Conservation (phyloP, 2,888 invertebrate genomes). For the Eucera pruinosa region DNA sequence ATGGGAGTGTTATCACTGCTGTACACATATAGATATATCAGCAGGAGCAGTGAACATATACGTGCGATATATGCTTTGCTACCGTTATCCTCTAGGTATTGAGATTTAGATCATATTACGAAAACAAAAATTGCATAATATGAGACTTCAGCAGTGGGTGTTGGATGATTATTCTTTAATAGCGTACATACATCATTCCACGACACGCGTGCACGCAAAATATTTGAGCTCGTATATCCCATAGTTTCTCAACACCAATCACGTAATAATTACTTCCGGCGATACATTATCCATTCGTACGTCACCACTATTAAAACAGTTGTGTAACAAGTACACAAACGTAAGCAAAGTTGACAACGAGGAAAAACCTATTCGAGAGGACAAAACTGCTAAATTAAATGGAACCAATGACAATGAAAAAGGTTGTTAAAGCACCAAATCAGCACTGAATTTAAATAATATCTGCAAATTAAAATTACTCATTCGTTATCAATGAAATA, state of each 20-base stretch:
- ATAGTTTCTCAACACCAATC: conserved; percentile 34
- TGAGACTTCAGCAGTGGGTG: conserved; percentile 16
- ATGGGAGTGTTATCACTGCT: not conserved
- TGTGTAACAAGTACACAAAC: conserved; percentile 14
- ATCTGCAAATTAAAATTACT: not conserved
- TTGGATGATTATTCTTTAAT: conserved; percentile 38
- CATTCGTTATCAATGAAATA: conserved; percentile 9
- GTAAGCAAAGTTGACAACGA: not conserved
- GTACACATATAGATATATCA: not conserved
- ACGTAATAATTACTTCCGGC: conserved; percentile 56
- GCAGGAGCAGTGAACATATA: not conserved
- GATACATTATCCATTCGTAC: conserved; percentile 15
- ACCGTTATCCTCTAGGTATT: not conserved
- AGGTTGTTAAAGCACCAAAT: too few relatives aligned
- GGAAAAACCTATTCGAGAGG: not conserved
- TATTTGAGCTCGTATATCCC: conserved; percentile 49
- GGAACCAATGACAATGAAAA: conserved; percentile 7
- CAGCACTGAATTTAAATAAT: not conserved
- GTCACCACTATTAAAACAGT: conserved; percentile 27
- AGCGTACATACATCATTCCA: conserved; percentile 28
- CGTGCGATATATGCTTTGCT: not conserved
- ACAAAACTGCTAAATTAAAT: conserved; percentile 1
- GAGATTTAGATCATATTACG: conserved; percentile 8
- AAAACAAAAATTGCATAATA: conserved; percentile 50
- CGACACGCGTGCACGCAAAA: conserved; percentile 53